These are phyloP conservation scores for Argopecten irradians DNA, from an alignment of 1,140 invertebrate species.

Conservation along the genomic window DNA sequence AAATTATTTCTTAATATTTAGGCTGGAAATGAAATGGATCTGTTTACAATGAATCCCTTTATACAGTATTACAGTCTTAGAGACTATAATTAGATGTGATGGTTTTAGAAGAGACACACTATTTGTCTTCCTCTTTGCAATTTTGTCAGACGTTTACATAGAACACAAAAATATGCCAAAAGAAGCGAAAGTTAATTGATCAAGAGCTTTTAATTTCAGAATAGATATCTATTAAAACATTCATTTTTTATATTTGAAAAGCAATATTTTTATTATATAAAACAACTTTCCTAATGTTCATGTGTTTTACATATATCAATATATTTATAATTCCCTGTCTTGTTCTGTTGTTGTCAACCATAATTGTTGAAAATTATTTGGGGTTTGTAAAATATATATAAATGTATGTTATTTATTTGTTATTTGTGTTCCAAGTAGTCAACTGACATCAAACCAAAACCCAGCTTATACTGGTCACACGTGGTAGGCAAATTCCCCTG, in stretches of 20 bases:
- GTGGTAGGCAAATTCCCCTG: too few relatives aligned
- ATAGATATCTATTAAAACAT: not conserved
- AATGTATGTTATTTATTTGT: too few relatives aligned
- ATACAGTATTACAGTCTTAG: not conserved
- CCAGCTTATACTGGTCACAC: too few relatives aligned
- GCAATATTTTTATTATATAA: slow-evolving; percentile 13
- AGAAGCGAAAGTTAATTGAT: not conserved
- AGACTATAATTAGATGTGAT: not conserved
- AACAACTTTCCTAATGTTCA: not conserved
- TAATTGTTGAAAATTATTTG: not conserved
- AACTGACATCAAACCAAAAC: too few relatives aligned
- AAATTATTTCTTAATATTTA: too few relatives aligned
- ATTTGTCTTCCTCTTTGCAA: slow-evolving; percentile 3
- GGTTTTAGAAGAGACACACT: too few relatives aligned
- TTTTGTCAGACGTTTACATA: not conserved
- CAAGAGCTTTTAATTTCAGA: not conserved
- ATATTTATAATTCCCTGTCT: not conserved
- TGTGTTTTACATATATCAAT: not conserved
- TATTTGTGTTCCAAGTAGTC: too few relatives aligned
- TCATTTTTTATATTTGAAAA: not conserved
- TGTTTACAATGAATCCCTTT: not conserved
- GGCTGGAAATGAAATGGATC: not conserved
- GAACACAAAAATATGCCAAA: not conserved
- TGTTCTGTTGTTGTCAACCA: not conserved
- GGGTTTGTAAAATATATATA: not conserved